phyloP scores from a whole-genome alignment of 2,113 vertebrate species.

The Pristiophorus japonicus region DNA sequence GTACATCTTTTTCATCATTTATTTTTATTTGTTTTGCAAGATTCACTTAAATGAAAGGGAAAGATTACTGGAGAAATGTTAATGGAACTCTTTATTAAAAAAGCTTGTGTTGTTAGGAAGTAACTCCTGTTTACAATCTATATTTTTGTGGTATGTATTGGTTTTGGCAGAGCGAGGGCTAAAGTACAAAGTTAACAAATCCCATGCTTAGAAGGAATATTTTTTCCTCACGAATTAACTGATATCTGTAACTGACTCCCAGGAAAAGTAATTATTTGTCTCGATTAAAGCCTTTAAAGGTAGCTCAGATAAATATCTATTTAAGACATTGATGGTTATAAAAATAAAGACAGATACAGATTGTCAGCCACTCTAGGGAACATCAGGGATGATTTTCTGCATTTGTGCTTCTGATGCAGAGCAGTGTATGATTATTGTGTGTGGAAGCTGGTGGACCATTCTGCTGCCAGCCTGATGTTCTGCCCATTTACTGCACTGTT shows the following conservation, averaged over 20 bases:
- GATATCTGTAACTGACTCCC: not conserved
- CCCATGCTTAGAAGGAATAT: not conserved
- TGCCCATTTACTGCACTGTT: not conserved
- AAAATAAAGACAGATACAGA: not conserved
- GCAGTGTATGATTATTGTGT: not conserved
- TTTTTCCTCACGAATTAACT: not conserved
- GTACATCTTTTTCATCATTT: not conserved
- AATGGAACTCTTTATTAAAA: not conserved
- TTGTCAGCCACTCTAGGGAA: not conserved
- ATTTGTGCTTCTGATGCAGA: not conserved
- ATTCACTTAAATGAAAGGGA: not conserved
- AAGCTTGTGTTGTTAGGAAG: not conserved
- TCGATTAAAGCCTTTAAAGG: not conserved
- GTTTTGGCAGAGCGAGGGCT: not conserved
- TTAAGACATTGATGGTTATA: not conserved
- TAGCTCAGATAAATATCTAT: not conserved
- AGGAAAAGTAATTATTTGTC: not conserved
- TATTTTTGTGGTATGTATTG: not conserved
- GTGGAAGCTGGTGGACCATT: not conserved
- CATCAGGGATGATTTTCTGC: not conserved
- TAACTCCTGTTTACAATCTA: not conserved
- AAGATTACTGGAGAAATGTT: not conserved
- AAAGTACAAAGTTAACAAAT: not conserved
- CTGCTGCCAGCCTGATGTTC: not conserved
- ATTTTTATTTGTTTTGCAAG: not conserved